These are phyloP conservation scores for Cryptus viduatorius DNA, from an alignment of 2,888 invertebrate genomes.

Conservation along the genomic window DNA sequence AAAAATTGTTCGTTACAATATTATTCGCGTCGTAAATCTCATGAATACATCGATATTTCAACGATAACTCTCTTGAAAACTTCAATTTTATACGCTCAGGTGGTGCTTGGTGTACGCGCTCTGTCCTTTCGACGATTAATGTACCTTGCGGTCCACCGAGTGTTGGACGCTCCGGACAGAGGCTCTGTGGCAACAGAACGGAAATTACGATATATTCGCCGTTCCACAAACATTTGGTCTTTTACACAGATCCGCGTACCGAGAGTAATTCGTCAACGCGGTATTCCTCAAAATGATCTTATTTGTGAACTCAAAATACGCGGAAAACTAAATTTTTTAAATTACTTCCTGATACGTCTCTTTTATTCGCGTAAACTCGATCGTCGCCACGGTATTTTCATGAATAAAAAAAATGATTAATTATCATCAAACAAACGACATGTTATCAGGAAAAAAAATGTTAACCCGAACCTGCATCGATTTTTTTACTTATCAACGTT, in stretches of 20 bases:
- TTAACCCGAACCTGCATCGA: no score
- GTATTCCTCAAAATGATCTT: not conserved
- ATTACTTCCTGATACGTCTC: no score
- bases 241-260: not conserved
- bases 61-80: not conserved
- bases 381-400: no score
- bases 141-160: constrained; percentile 17
- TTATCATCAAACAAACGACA: no score
- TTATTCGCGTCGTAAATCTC: constrained; percentile 2
- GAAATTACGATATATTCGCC: constrained; percentile 66
- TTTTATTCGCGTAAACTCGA: no score
- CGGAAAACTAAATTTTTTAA: no score
- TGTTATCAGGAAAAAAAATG: no score
- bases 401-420: no score
- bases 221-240: constrained; percentile 59
- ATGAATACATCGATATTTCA: not conserved
- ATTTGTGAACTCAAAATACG: no score
- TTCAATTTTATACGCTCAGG: constrained; percentile 1
- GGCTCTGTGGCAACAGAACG: constrained; percentile 53
- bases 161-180: constrained; percentile 49
- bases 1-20: not conserved
- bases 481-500: no score
- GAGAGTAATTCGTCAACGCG: not conserved
- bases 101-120: not conserved
- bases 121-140: constrained; percentile 5